Evolutionary conservation across 1,140 invertebrate species (phyloP), one percentile per base, ranked within the genome.

Genomic region (Brachionus angularis): DNA sequence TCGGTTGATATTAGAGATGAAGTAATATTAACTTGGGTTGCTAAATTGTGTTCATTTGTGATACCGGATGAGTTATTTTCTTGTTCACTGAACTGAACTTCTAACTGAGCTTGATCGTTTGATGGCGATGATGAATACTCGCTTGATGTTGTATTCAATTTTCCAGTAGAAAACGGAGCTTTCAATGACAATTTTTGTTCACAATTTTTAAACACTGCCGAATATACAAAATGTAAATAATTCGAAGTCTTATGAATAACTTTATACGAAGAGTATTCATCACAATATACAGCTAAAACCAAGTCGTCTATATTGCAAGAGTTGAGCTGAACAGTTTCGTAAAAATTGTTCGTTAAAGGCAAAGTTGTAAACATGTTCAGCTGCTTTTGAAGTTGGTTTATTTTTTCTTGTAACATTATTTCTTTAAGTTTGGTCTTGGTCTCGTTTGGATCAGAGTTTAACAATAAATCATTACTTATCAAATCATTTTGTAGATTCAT

Each of bases 201-300:
- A 7, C 25, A 39, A 39, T 33, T 47, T 47, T 67, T 67, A 31
- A 67, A 47, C 62, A 67, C 62, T 31, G 42, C 62, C 62, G 62
- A 67, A 31, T 67, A 47, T 5, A 67, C 62, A 67, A 67, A 67
- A 33, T 67, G 62, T 14, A 67, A 12, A 46, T 67, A 67, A 50
- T 67, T 67, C 27, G 62, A 67, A 29, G 62, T 47, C 21, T 36
- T 46, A 27, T 67, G 27, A 10, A 67, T 27, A 18, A 67, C 62
- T 14, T 29, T 7, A 29, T 67, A 67, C 12, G 62, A 46, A 49
- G 31, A 39, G 36, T 67, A 42, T n/a, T 67, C 42, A 47, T 67
- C 62, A 5, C 29, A 47, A n/a, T 47, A 67, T n/a, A 67, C 62
- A 34, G 62, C 62, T 12, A 67, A 12, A 16, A 67, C 62, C 12